phyloP scores from a whole-genome alignment of 2,113 vertebrate genomes.

The Candoia aspera region DNA sequence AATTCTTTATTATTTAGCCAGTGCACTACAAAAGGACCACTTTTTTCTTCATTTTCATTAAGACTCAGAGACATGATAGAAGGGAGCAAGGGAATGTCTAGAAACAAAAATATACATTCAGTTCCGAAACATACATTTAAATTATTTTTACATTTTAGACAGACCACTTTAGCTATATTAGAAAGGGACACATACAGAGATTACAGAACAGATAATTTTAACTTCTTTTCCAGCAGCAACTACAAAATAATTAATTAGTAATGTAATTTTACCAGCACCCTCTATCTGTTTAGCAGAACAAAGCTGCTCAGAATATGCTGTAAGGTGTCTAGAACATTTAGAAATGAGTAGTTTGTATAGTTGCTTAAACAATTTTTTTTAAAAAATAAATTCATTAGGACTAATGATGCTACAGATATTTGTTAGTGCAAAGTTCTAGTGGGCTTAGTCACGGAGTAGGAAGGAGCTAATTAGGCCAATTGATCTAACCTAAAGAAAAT shows the following conservation, averaged over 20 bases:
- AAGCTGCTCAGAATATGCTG: not conserved
- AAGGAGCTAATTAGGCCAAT: not conserved
- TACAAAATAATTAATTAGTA: not conserved
- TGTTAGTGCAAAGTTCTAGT: not conserved
- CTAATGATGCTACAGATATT: not conserved
- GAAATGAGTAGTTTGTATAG: not conserved
- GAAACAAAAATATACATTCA: slow-evolving; percentile 39
- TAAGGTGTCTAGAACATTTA: not conserved
- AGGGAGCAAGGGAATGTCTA: slow-evolving; percentile 96
- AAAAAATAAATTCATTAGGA: not conserved
- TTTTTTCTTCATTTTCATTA: slow-evolving; percentile 86
- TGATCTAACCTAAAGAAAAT: not conserved
- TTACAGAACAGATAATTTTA: not conserved
- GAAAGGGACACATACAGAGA: not conserved
- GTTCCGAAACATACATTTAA: not conserved
- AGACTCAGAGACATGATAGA: slow-evolving; percentile 92
- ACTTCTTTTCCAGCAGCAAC: not conserved
- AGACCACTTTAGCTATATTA: not conserved
- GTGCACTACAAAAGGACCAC: slow-evolving; percentile 92
- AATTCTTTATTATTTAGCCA: slow-evolving; percentile 99
- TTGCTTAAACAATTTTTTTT: not conserved
- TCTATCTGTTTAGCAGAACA: too few relatives aligned
- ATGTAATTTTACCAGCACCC: not conserved
- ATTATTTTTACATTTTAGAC: not conserved
- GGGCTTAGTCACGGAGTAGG: not conserved